Evolutionary conservation across 2,113 vertebrate species (phyloP), one percentile per base, ranked within the genome.

Genomic region (Oceanites oceanicus): DNA sequence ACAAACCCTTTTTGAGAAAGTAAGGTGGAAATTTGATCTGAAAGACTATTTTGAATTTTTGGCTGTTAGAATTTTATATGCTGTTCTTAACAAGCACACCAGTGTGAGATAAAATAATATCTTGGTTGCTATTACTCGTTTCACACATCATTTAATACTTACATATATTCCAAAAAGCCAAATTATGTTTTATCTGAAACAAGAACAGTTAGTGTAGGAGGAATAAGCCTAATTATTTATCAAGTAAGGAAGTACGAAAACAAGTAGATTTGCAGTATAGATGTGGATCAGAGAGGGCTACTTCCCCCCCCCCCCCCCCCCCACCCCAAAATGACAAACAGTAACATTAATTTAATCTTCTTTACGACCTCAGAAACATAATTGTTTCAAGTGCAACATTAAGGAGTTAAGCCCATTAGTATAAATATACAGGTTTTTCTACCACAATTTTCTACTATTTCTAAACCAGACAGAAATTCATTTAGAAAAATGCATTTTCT

Each of bases 241-340:
- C 2, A 59, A 59, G 18, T 10, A 79, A 5, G 6, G 7, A 78
- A 90, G 11, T 52, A 70, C 17, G 29, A 86, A 40, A 90, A 53
- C 7, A 79, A 42, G 22, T 20, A 81, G 30, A 79, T 73, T 73
- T 83, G 13, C 9, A 49, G 22, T 52, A 53, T 1, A 45, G 4
- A 34, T n/a, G 11, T 27, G 27, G 9, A 83, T 49, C 9, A 65
- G 16, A 82, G 88, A 30, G 3, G 1, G 8, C 10, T 74, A 47
- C 8, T 1, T 52, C 36, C 11, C 2, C 2, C 6, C 10, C 4
- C 3, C 9, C n/a, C n/a, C 7, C 30, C 11, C 10, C 4, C 3
- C 9, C 61, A 13, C 7, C 2, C 4, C 19, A 26, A 84, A 89
- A 55, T 42, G 7, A 47, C 7, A 52, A 88, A 74, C 0, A 18